Evolutionary conservation across 2,113 vertebrate genomes (phyloP), one percentile per base, ranked within the genome.

Genomic region (Delphinapterus leucas): DNA sequence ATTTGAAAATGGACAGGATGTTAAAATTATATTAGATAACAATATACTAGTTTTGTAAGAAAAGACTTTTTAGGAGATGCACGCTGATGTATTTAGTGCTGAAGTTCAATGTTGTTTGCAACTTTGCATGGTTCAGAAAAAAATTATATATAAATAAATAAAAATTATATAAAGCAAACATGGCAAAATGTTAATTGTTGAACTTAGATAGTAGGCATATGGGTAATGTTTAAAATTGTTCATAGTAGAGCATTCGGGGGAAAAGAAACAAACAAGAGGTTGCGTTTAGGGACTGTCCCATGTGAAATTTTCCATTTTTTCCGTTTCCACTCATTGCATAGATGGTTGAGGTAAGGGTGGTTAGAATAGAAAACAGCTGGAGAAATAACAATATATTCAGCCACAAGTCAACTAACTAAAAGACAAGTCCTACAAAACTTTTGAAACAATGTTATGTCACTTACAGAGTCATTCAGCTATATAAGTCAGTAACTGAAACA

Each of bases 391-490:
- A 26, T 83, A 68, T 77, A 92, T 76, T 89, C 53, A 87, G 71
- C 58, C 53, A 73, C 63, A 90, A 60, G 82, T 61, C 68, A 96
- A 93, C 80, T 68, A 63, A 47, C 55, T 81, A 41, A 87, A 96
- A 55, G 8, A 49, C 38, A 92, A 81, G 44, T 88, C 87, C 70
- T 61, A 58, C 0, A 53, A 58, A 85, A 76, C 36, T 63, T 93
- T 7, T 88, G 65, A 95, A 85, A 90, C 25, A 73, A 49, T 28
- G 28, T 82, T 44, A 21, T 28, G 49, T 53, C 38, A 81, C 21
- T 58, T 41, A 31, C 28, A 90, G 8, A 88, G 61, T 76, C 47
- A 77, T 33, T 70, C 33, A 77, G 26, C 6, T 73, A 71, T 49
- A 58, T 49, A 90, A 67, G 26, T 90, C 17, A 67, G 44, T 60